phyloP scores from a whole-genome alignment of 1,140 invertebrate species.

The Chrysopa pallens region DNA sequence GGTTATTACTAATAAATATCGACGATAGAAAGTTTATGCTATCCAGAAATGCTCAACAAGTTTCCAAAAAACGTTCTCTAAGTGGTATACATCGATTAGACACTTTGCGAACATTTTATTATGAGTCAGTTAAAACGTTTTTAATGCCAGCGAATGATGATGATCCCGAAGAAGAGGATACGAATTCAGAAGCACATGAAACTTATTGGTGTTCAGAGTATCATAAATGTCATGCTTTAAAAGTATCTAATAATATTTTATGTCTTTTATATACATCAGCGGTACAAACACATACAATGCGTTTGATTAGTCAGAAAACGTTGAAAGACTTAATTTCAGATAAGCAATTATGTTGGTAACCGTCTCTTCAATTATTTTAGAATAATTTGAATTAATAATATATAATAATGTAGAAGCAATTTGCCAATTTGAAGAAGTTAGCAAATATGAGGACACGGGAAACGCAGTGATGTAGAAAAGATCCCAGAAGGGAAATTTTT shows the following conservation, averaged over 20 bases:
- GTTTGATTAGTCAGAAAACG: slow-evolving; percentile 29
- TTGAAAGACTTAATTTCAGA: slow-evolving; percentile 29
- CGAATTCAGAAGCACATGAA: slow-evolving; percentile 31
- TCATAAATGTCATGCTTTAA: slow-evolving; percentile 62
- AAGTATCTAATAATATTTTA: slow-evolving; percentile 37
- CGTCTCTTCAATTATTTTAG: too few species aligned
- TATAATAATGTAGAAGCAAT: too few species aligned
- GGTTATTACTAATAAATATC: slow-evolving; percentile 49
- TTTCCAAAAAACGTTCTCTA: slow-evolving; percentile 25
- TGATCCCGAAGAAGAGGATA: slow-evolving; percentile 5
- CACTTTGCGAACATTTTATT: slow-evolving; percentile 52
- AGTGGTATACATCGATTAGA: slow-evolving; percentile 41
- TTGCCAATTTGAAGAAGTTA: too few species aligned
- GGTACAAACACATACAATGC: slow-evolving; percentile 47
- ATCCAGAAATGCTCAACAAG: slow-evolving; percentile 36
- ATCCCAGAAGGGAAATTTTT: too few species aligned
- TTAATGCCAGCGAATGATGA: slow-evolving; percentile 11
- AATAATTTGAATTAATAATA: too few species aligned
- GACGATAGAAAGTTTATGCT: slow-evolving; percentile 44
- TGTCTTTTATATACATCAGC: slow-evolving; percentile 46
- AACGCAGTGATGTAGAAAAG: too few species aligned
- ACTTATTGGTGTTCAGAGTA: slow-evolving; percentile 69
- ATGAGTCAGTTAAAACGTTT: slow-evolving; percentile 34
- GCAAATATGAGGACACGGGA: too few species aligned
- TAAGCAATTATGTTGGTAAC: slow-evolving; percentile 31